Percentiles rank a stretch among this genome's conserved stretches.
These are phyloP conservation scores for Lepidurus couesii DNA, from an alignment of 1,140 invertebrate genomes.

Conservation along the genomic window DNA sequence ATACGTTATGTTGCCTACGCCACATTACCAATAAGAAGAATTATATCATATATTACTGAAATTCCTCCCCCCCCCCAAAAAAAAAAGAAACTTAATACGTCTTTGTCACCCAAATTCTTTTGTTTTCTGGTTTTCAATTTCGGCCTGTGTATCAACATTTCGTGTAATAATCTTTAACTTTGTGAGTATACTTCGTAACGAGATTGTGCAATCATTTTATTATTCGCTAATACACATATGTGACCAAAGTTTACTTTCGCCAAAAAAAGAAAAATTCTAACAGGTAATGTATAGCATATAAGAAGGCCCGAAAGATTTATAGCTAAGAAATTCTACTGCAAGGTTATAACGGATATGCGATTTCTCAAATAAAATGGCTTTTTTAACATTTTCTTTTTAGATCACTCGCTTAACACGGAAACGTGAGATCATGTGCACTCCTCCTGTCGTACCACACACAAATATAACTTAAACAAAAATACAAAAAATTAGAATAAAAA, in stretches of 20 bases:
- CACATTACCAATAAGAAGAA: too few species aligned
- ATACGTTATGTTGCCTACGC: too few species aligned
- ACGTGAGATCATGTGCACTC: background rate
- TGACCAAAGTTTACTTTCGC: background rate
- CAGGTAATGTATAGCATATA: background rate
- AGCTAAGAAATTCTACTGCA: background rate
- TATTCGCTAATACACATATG: slow-evolving; percentile 15
- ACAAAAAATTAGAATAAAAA: background rate
- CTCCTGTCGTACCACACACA: background rate
- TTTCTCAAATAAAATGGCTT: background rate
- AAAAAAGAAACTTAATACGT: too few species aligned
- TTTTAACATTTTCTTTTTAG: too few species aligned
- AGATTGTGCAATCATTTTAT: background rate
- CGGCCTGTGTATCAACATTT: too few species aligned
- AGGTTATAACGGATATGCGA: background rate
- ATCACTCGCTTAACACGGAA: background rate
- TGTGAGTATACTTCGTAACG: too few species aligned
- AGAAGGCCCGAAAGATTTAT: background rate
- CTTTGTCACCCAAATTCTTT: too few species aligned
- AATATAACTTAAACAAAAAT: background rate
- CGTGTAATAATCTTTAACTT: too few species aligned
- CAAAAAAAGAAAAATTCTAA: background rate
- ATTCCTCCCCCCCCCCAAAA: too few species aligned
- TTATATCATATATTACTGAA: too few species aligned
- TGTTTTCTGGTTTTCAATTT: too few species aligned